These are phyloP conservation scores for Aporophyla lueneburgensis DNA, from an alignment of 2,888 invertebrate genomes.

Conservation along the genomic window DNA sequence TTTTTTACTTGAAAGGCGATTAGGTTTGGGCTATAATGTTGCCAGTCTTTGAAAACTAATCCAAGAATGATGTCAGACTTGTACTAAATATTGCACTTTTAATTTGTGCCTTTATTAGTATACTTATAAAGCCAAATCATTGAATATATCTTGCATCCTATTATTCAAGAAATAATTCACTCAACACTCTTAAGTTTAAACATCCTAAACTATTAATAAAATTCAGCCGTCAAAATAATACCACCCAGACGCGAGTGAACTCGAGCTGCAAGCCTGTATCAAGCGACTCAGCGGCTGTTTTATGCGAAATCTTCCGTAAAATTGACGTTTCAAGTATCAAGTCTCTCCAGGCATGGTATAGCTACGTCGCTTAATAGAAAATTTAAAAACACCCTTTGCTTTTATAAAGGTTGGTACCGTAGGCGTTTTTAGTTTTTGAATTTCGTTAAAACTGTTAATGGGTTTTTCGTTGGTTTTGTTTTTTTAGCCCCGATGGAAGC, in stretches of 20 bases:
- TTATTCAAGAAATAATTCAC: neutral
- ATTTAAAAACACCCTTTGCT: conserved; percentile 72
- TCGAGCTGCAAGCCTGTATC: conserved; percentile 45
- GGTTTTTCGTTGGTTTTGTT: conserved; percentile 50
- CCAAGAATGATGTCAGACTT: neutral
- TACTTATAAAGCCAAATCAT: neutral
- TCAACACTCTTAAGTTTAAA: neutral
- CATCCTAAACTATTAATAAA: conserved; percentile 15
- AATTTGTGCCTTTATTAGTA: neutral
- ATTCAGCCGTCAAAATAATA: conserved; percentile 15
- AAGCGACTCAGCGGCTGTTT: conserved; percentile 68
- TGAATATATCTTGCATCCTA: neutral
- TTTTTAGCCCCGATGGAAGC: conserved; percentile 17
- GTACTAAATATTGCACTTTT: neutral
- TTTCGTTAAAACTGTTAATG: conserved; percentile 63
- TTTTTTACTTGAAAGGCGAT: conserved; percentile 12
- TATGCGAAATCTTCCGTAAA: conserved; percentile 87
- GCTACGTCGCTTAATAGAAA: conserved; percentile 78
- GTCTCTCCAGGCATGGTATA: conserved; percentile 77
- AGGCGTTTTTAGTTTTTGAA: conserved; percentile 53
- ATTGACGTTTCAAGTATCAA: conserved; percentile 83
- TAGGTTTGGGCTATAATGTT: neutral
- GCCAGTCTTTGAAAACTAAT: neutral
- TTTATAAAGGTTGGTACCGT: conserved; percentile 60
- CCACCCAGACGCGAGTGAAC: conserved; percentile 34